These are phyloP conservation scores for Clupea harengus DNA, from an alignment of 2,113 vertebrate species.

Conservation along the genomic window DNA sequence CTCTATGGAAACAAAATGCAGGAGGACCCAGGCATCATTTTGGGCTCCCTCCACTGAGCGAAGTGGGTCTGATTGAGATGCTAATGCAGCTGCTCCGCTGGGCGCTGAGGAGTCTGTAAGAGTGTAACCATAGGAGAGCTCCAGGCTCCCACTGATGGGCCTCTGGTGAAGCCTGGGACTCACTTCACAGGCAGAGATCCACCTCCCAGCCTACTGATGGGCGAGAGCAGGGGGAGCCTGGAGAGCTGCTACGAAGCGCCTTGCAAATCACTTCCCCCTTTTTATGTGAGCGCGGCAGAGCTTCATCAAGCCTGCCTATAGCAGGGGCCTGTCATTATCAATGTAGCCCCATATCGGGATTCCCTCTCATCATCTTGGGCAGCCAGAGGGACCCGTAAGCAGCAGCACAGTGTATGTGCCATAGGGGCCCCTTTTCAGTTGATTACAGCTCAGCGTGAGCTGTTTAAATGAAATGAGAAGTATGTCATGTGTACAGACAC, in stretches of 20 bases:
- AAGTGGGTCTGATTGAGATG: not conserved
- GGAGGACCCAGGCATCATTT: not conserved
- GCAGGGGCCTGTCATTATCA: constrained; percentile 44
- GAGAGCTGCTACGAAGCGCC: not conserved
- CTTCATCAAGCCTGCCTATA: constrained; percentile 50
- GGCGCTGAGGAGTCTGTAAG: constrained; percentile 60
- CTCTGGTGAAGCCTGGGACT: constrained; percentile 53
- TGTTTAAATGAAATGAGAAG: constrained; percentile 9
- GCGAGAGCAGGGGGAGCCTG: constrained; percentile 33
- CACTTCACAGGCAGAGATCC: constrained; percentile 47
- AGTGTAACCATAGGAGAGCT: constrained; percentile 52
- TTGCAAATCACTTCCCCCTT: constrained; percentile 20
- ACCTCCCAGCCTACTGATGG: constrained; percentile 49
- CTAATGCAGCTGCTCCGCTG: constrained; percentile 64
- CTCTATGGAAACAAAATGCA: not conserved
- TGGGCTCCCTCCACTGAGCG: constrained; percentile 32
- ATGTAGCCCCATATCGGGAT: constrained; percentile 47
- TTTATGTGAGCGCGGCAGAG: constrained; percentile 42
- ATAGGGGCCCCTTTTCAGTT: constrained; percentile 10
- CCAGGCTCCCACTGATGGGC: constrained; percentile 52
- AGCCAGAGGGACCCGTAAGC: not conserved
- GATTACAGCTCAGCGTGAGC: not conserved
- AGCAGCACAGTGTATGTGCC: constrained; percentile 18
- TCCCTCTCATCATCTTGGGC: not conserved
- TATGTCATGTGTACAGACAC: not conserved